Evolutionary conservation across 2,113 vertebrate genomes (phyloP).

Genomic region (Porphyrio hochstetteri): DNA sequence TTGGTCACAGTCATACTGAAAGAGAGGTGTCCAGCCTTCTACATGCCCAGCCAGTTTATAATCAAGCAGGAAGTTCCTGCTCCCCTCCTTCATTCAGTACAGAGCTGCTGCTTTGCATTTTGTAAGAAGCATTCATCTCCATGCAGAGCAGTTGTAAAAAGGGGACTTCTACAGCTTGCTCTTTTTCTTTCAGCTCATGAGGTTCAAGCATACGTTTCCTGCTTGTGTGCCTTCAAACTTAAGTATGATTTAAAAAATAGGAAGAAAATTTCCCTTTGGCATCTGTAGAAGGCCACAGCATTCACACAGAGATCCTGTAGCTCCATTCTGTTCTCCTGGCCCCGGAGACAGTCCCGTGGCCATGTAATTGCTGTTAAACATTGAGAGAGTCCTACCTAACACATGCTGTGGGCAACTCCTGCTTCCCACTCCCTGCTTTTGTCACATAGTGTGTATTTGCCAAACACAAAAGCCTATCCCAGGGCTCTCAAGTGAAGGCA

Average conservation of each 20-base stretch:
- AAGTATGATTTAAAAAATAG: background rate
- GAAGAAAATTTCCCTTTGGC: background rate
- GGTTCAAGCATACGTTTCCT: background rate
- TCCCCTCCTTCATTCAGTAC: background rate
- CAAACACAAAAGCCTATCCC: background rate
- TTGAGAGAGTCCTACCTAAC: background rate
- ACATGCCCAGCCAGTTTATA: background rate
- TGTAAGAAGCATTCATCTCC: background rate
- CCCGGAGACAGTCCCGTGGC: background rate
- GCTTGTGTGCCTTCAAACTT: background rate
- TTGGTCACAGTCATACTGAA: background rate
- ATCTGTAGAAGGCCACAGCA: background rate
- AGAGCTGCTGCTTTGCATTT: background rate
- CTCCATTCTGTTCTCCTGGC: background rate
- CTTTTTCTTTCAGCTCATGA: background rate
- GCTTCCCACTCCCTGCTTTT: background rate
- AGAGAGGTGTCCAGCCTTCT: background rate
- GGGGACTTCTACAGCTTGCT: background rate
- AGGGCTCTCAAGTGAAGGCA: background rate
- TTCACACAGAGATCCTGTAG: background rate
- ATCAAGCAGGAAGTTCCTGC: background rate
- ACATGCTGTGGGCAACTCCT: accelerated
- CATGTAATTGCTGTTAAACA: background rate
- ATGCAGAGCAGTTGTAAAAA: background rate
- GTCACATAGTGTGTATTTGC: background rate